These are phyloP conservation scores for Euspilapteryx auroguttella DNA, from an alignment of 2,888 invertebrate genomes.

Conservation along the genomic window DNA sequence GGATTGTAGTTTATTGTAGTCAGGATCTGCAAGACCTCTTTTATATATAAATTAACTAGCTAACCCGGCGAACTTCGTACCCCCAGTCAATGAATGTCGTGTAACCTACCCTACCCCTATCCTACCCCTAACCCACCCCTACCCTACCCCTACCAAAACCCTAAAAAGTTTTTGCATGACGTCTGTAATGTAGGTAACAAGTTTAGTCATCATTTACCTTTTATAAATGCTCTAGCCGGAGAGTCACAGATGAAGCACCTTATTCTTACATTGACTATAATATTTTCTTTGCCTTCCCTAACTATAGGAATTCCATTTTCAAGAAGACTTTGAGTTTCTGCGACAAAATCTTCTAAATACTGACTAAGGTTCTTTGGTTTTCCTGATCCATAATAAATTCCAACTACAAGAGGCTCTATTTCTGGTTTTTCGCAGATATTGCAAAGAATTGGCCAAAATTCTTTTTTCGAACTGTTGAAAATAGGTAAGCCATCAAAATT, in stretches of 20 bases:
- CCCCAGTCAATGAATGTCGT: no score
- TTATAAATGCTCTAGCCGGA: conserved; percentile 5
- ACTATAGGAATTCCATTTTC: conserved; percentile 1
- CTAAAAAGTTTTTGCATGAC: no score
- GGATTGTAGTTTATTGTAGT: no score
- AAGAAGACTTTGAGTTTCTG: not conserved
- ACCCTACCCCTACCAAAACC: no score
- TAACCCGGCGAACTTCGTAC: no score
- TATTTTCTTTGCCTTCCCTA: no score
- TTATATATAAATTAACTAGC: no score
- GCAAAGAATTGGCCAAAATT: conserved; percentile 6
- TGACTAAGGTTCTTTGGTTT: conserved; percentile 2
- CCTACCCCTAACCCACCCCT: no score
- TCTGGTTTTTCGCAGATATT: conserved; percentile 3
- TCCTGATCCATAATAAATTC: conserved; percentile 4
- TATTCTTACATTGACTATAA: conserved; percentile 1
- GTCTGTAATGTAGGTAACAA: no score
- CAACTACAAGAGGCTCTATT: conserved; percentile 2
- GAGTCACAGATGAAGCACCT: conserved; percentile 6
- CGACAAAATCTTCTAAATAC: conserved; percentile 4
- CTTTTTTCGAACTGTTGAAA: conserved; percentile 5
- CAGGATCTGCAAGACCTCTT: no score
- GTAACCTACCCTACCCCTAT: no score
- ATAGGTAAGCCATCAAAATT: conserved; percentile 5
- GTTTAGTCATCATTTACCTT: conserved; percentile 5